Percentiles rank a stretch among this genome's conserved stretches.
These are phyloP conservation scores for Tetramorium alpestre DNA, from an alignment of 1,140 invertebrate genomes.

Conservation along the genomic window DNA sequence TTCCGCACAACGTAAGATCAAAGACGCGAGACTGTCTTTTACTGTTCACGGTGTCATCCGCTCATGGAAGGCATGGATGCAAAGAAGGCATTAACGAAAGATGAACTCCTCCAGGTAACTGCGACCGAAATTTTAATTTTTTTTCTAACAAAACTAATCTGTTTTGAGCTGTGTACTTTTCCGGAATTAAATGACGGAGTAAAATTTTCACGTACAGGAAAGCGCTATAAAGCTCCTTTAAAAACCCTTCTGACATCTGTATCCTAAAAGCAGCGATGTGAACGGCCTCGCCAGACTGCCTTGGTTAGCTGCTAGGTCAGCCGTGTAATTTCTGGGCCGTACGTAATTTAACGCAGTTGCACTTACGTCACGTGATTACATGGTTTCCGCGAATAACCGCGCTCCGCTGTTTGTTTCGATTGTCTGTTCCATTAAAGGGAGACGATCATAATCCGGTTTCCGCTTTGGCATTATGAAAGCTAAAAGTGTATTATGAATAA, in stretches of 20 bases:
- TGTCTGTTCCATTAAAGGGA: constrained; percentile 16
- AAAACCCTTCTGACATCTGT: neutral
- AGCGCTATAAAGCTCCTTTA: neutral
- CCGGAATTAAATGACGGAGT: neutral
- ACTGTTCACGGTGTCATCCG: neutral
- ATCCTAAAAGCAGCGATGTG: constrained; percentile 30
- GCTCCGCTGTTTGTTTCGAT: constrained; percentile 43
- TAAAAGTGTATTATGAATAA: neutral
- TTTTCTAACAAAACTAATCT: neutral
- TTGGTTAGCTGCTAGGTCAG: constrained; percentile 61
- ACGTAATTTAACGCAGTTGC: constrained; percentile 72
- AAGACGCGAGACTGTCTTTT: neutral
- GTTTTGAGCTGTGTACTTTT: neutral
- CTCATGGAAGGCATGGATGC: neutral
- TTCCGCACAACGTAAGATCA: constrained; percentile 48
- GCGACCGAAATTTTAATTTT: neutral
- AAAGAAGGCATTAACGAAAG: neutral
- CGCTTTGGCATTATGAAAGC: neutral
- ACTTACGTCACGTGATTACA: constrained; percentile 64
- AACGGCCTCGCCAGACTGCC: constrained; percentile 57
- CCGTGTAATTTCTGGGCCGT: constrained; percentile 70
- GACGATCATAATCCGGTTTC: constrained; percentile 11
- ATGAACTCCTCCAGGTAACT: neutral
- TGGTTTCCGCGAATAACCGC: constrained; percentile 59
- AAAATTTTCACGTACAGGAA: neutral